Evolutionary conservation across 2,113 vertebrate genomes (phyloP), one percentile per base, ranked within the genome.

Genomic region (Columba janthina): DNA sequence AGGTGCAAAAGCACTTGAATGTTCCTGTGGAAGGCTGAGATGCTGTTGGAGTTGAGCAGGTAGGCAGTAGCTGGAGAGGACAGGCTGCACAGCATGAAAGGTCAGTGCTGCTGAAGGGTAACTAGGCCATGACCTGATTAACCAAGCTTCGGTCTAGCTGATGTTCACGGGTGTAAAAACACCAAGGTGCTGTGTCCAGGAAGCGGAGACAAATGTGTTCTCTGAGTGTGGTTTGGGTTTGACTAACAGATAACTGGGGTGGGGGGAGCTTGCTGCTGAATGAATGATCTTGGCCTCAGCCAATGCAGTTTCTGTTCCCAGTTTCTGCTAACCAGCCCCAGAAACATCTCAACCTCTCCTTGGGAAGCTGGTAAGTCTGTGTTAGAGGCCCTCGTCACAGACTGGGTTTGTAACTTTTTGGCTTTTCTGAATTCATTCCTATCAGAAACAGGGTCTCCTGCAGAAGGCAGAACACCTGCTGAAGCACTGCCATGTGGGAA

Each of bases 341-440:
- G 25, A 38, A 61, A 19, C 7, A 24, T 14, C 40, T 74, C 16
- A 0, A 4, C 12, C 8, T 32, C 10, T 21, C 14, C 20, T 10
- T 9, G 28, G 29, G 38, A 56, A 44, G 31, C 28, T 72, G 42
- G 28, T 15, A 40, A 48, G 15, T 6, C 8, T 0, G 34, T 22
- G 7, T 22, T 13, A 2, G 17, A 61, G 54, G n/a, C 17, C 25
- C n/a, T 28, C 0, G 0, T 9, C 9, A 15, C 7, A 65, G 31
- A 28, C 4, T 11, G 24, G 9, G 15, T 29, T 29, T 22, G 8
- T 42, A 36, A 36, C 17, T 69, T 61, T 29, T 12, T 44, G 44
- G 12, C 17, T 60, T 66, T 15, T 57, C 88, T 60, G 28, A 46
- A 20, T 46, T 66, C 2, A 6, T 34, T 54, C 24, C n/a, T 54